Percentiles rank a stretch among this genome's conserved stretches.
These are phyloP conservation scores for Coelopa pilipes DNA, from an alignment of 2,888 invertebrate genomes.

Conservation along the genomic window DNA sequence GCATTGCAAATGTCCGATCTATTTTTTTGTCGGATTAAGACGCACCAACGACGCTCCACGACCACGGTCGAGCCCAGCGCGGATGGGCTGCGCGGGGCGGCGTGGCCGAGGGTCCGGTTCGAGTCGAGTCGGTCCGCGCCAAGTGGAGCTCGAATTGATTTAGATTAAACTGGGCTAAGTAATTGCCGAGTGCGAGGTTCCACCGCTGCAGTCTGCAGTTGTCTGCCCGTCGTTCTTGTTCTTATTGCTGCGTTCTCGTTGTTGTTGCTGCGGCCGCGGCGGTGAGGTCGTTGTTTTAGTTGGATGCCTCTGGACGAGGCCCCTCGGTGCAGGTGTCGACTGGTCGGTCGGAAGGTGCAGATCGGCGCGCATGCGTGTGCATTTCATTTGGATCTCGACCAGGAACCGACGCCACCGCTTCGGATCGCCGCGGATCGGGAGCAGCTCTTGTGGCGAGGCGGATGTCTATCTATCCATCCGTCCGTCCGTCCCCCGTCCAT, in stretches of 20 bases:
- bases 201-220: not conserved
- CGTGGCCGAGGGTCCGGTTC: not conserved
- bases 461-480: too few relatives aligned
- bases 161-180: conserved; percentile 12
- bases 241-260: too few relatives aligned
- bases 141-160: conserved; percentile 31
- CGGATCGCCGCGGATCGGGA: conserved; percentile 15
- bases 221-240: not conserved
- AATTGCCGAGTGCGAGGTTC: conserved; percentile 6
- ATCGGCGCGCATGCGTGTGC: conserved; percentile 16
- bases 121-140: not conserved
- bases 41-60: not conserved
- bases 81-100: not conserved
- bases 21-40: conserved; percentile 26
- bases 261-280: too few relatives aligned
- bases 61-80: not conserved
- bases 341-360: not conserved
- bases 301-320: too few relatives aligned
- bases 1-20: conserved; percentile 11
- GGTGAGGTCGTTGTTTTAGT: too few relatives aligned
- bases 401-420: not conserved
- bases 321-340: not conserved
- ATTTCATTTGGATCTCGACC: conserved; percentile 1
- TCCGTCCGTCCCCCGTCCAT: not conserved
- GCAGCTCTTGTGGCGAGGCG: not conserved